These are phyloP conservation scores for Chaetoderma sp. DNA, from an alignment of 2,888 invertebrate genomes.

Conservation along the genomic window DNA sequence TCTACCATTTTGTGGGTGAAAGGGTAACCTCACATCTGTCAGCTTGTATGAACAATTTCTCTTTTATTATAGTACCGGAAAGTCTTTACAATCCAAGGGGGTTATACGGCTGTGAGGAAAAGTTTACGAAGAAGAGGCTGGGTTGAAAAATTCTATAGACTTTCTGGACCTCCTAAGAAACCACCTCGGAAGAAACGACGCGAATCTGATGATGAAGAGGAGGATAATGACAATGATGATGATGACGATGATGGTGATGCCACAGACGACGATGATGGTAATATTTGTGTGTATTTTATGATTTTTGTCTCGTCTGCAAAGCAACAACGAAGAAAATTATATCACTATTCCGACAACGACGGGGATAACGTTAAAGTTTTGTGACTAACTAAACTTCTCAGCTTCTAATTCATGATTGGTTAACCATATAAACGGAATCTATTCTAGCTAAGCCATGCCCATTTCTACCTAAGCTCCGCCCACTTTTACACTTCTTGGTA, in stretches of 20 bases:
- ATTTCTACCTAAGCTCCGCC: too few species aligned
- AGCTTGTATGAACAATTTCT: too few species aligned
- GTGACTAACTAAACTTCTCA: too few species aligned
- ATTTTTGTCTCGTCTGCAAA: background rate
- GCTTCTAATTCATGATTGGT: too few species aligned
- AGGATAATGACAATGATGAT: conserved; percentile 59
- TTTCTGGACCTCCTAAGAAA: conserved; percentile 48
- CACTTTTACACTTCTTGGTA: too few species aligned
- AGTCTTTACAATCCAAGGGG: conserved; percentile 69
- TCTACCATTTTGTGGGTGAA: too few species aligned
- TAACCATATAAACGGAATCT: too few species aligned
- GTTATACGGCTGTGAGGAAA: conserved; percentile 66
- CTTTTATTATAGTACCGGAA: conserved; percentile 56
- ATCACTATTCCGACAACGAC: background rate
- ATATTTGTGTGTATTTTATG: background rate
- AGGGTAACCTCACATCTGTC: too few species aligned
- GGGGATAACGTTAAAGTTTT: too few species aligned
- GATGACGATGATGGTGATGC: conserved; percentile 63
- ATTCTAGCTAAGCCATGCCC: too few species aligned
- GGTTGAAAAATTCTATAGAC: conserved; percentile 69
- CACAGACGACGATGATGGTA: conserved; percentile 48
- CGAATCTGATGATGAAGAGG: conserved; percentile 48
- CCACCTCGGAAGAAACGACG: conserved; percentile 40
- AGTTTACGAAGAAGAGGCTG: conserved; percentile 66
- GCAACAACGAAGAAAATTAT: background rate